Evolutionary conservation across 2,888 invertebrate species (phyloP).

Genomic region (Arctia plantaginis): DNA sequence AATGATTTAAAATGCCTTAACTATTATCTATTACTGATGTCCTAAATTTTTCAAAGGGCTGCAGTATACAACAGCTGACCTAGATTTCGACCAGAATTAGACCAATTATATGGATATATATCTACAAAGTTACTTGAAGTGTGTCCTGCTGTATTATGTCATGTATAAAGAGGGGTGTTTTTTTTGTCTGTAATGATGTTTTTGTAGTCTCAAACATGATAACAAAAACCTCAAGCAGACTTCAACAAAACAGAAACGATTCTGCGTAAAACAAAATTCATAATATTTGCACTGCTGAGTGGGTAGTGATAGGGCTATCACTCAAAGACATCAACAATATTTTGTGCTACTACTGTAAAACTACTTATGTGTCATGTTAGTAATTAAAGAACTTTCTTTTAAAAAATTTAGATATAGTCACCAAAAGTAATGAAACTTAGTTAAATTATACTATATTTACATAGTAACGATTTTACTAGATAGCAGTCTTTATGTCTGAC

Average conservation of each 20-base stretch:
- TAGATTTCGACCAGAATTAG: background rate
- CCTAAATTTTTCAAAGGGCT: background rate
- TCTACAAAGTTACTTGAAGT: background rate
- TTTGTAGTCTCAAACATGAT: constrained; percentile 27
- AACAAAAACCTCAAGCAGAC: constrained; percentile 36
- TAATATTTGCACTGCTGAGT: constrained; percentile 67
- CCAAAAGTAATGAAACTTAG: background rate
- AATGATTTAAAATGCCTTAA: background rate
- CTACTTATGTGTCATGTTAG: background rate
- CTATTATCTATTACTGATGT: background rate
- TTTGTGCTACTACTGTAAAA: too few species aligned
- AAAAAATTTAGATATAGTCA: background rate
- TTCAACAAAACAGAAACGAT: constrained; percentile 52
- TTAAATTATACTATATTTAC: background rate
- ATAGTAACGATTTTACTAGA: too few species aligned
- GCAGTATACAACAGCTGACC: background rate
- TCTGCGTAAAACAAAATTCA: constrained; percentile 61
- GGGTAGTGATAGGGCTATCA: constrained; percentile 44
- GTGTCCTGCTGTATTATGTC: background rate
- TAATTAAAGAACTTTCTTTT: background rate
- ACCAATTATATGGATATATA: background rate
- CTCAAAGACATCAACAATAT: constrained; percentile 10
- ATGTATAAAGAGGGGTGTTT: constrained; percentile 13
- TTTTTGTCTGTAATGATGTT: constrained; percentile 39
- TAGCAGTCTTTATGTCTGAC: too few species aligned